phyloP scores from a whole-genome alignment of 2,888 invertebrate genomes.

The Apomyelois bistriatella region DNA sequence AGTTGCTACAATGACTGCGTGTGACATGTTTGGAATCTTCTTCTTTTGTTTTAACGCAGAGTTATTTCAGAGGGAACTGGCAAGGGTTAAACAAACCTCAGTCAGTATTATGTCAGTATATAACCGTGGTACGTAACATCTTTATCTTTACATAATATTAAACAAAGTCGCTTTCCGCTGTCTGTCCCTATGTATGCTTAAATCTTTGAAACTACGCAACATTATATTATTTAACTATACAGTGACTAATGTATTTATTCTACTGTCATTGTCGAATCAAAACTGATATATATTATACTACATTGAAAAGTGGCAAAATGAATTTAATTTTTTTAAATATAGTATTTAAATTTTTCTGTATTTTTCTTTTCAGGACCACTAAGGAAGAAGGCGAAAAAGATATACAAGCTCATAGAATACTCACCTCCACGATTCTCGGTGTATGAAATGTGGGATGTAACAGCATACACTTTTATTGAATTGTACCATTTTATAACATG shows the following conservation, averaged over 20 bases:
- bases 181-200: too few relatives aligned
- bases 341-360: too few relatives aligned
- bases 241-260: too few relatives aligned
- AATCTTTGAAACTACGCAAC: too few relatives aligned
- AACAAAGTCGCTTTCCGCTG: too few relatives aligned
- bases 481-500: background rate
- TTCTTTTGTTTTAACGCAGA: background rate
- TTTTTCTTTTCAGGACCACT: slow-evolving; percentile 23
- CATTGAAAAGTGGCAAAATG: too few relatives aligned
- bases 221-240: too few relatives aligned
- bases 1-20: background rate
- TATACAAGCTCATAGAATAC: slow-evolving; percentile 16
- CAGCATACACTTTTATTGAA: background rate
- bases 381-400: slow-evolving; percentile 19
- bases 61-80: background rate
- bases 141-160: background rate
- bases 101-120: background rate
- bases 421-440: slow-evolving; percentile 18
- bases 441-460: slow-evolving; percentile 18
- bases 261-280: too few relatives aligned
- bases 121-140: background rate
- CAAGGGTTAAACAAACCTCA: background rate
- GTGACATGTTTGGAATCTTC: background rate
- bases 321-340: too few relatives aligned
- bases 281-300: too few relatives aligned